Base-by-base conservation (phyloP, 2,113 vertebrate species). In the Corythaeola cristata region DNA sequence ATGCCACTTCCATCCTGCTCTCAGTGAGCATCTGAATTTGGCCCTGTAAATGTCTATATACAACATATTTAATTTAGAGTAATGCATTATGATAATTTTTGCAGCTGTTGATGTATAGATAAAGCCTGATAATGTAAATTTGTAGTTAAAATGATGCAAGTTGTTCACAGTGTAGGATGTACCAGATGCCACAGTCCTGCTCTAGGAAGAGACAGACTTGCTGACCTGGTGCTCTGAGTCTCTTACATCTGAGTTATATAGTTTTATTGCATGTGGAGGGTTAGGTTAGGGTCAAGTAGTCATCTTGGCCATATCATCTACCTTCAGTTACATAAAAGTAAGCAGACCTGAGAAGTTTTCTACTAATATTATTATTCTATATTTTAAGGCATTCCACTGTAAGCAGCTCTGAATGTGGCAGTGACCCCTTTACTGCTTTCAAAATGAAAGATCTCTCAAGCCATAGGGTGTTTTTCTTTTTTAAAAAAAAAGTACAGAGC, bases 371-470 rank as follows among this genome's bases (percentile, higher is more conserved):
- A 63, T 74, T 72, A 50, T 95, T 94, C 33, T 85, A 1, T 80
- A 96, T 95, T 93, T 96, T 83, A 97, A 92, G 82, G n/a, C 67
- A 77, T 96, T 72, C 53, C 76, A 59, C 49, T 92, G 35, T 96
- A 88, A 80, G 66, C 87, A 94, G 20, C 44, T 74, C 81, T 93
- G 68, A 88, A 63, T 89, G 20, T 35, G 87, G 39, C 67, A 84
- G 39, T 95, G 92, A 93, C 79, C 90, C 55, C 69, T 96, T 96
- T 96, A 93, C 52, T 89, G 60, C 85, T 90, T 97, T 97, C 80
- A 91, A 90, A 97, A 96, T 89, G 82, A 94, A 97, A 92, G 95
- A 80, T 76, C 62, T 91, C 78, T 93, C 73, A 96, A 89, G 33
- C n/a, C n/a, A 63, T 41, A 83, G 22, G 8, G 3, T 3, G 8